Percentiles rank a stretch among this genome's conserved stretches.
Conservation (phyloP, 2,797 vertebrate species). For the Xiphophorus birchmanni region DNA sequence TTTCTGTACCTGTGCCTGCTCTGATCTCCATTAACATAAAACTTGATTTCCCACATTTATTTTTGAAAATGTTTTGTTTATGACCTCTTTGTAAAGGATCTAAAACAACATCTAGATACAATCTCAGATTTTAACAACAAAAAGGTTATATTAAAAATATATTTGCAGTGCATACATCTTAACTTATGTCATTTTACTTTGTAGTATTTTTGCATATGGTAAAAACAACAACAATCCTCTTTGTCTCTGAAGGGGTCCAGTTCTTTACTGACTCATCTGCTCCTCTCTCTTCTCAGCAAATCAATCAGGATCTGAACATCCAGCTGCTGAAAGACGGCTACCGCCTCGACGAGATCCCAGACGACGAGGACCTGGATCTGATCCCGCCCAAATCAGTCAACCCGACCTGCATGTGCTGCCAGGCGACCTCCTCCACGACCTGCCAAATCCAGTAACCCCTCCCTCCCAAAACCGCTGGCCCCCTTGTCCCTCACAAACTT, state of each 20-base stretch:
- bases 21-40: background rate
- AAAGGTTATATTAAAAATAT: background rate
- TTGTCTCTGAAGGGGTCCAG: background rate
- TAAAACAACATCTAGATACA: background rate
- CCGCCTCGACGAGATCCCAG: constrained; percentile 96
- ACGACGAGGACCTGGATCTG: constrained; percentile 97
- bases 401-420: constrained; percentile 99
- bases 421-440: constrained; percentile 94
- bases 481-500: constrained; percentile 39
- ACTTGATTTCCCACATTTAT: background rate
- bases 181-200: background rate
- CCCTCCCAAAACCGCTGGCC: constrained; percentile 8
- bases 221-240: background rate
- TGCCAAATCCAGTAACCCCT: constrained; percentile 94
- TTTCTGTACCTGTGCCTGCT: background rate
- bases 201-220: background rate
- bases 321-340: constrained; percentile 98
- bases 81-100: background rate
- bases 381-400: constrained; percentile 97
- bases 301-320: constrained; percentile 99
- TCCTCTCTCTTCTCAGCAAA: constrained; percentile 85
- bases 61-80: background rate
- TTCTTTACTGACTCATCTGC: background rate
- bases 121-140: background rate
- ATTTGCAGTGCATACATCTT: background rate